Percentiles rank a stretch among this genome's conserved stretches.
These are phyloP conservation scores for Syndactyla subalaris DNA, from an alignment of 2,797 vertebrate genomes.

Conservation along the genomic window DNA sequence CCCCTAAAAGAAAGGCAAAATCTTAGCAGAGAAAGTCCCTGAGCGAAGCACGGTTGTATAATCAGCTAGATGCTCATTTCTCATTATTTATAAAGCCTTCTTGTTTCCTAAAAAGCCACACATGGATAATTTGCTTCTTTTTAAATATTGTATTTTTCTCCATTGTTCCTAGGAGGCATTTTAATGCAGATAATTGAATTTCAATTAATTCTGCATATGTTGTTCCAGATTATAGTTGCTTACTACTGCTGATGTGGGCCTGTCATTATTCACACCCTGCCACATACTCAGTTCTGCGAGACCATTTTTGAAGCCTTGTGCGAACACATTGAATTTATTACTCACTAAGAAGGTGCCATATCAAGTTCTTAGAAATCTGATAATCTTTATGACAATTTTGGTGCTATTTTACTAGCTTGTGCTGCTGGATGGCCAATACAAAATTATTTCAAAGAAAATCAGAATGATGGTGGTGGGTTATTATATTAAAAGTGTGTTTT, in stretches of 20 bases:
- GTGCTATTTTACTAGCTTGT: neutral
- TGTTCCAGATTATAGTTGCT: conserved; percentile 58
- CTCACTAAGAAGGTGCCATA: neutral
- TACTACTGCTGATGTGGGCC: conserved; percentile 25
- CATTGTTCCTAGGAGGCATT: conserved; percentile 67
- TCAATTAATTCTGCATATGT: conserved; percentile 70
- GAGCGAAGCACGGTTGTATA: neutral
- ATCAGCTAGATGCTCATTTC: neutral
- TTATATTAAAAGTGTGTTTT: neutral
- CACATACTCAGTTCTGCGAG: neutral
- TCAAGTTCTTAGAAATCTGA: neutral
- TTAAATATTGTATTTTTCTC: conserved; percentile 50
- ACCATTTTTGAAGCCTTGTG: neutral
- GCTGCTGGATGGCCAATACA: neutral
- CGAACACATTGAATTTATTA: neutral
- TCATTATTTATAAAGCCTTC: conserved; percentile 13
- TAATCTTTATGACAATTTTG: neutral
- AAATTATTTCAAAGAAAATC: neutral
- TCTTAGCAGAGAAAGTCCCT: neutral
- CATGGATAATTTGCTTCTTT: conserved; percentile 59
- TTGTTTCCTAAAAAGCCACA: conserved; percentile 42
- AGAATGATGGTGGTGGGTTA: neutral
- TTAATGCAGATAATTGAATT: conserved; percentile 75
- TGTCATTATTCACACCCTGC: conserved; percentile 15
- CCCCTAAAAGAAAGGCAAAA: neutral